Base-by-base conservation (phyloP, 2,113 vertebrate species). In the Vanacampus margaritifer region DNA sequence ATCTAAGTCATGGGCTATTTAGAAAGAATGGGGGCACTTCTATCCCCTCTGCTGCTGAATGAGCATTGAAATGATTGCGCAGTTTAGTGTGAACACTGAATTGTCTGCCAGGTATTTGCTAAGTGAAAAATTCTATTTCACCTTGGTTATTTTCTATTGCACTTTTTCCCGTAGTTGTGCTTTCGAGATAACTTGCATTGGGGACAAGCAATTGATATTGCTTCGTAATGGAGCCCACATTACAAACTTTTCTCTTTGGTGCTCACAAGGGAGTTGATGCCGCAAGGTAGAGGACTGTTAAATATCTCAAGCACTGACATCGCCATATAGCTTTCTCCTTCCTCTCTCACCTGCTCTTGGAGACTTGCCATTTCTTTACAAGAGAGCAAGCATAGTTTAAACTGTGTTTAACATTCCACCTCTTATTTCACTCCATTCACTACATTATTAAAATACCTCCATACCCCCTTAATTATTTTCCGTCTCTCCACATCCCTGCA, bases 391-490 rank as follows among this genome's bases (percentile, higher is more conserved):
- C 81, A 87, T 81, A 77, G 79, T 88, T 83, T 78, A 82, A 83
- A 84, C 79, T 79, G 67, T 84, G 65, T 89, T 91, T 81, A 89
- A 84, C 87, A 83, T 85, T 75, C 73, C 69, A 65, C 60, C 76
- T 75, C 78, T 80, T 86, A 74, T 80, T 87, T 84, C 68, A 68
- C 78, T 84, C 67, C 64, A 41, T 81, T 77, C 57, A 26, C 48
- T 85, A 68, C 79, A 79, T 84, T 88, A 86, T 87, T 87, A 79
- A 88, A 86, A 88, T 76, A 72, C 74, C 81, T 84, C 82, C 71
- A 81, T 76, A 78, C 65, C 71, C 68, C 69, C 70, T 78, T 87
- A 86, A 88, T 89, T 87, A 88, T 88, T 87, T 64, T 73, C 76
- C 41, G 75, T 75, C 86, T 72, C 61, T 58, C 63, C 63, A 67